Evolutionary conservation across 1,140 invertebrate species (phyloP), one percentile per base, ranked within the genome.

Genomic region (Yoshiicerus persimilis): DNA sequence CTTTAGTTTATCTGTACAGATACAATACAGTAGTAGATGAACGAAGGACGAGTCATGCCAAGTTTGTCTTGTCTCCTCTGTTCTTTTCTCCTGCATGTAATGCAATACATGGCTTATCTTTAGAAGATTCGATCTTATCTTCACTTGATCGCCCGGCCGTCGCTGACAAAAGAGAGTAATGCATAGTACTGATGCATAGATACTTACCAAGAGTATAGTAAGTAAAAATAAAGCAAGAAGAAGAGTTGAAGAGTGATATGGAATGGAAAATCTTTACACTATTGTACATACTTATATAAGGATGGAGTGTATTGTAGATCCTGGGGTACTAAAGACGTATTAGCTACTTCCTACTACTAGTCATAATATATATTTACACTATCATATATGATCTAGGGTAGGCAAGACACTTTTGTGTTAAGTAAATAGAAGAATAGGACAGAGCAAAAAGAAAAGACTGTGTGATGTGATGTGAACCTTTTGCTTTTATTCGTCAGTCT

Each of bases 61-160:
- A 56, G 47, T 56, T n/a, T n/a, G n/a, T n/a, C n/a, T n/a, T n/a
- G n/a, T n/a, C n/a, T n/a, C 47, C 47, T n/a, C 75, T 80, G 62
- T 75, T 32, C 34, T 36, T 80, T 80, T 36, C 32, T 38, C 10
- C 16, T 36, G 2, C n/a, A 4, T 23, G 34, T 38, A 80, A 80
- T 80, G 75, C 75, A 80, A 80, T 80, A 80, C 75, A 16, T 16
- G 75, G 20, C 75, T 80, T 80, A 80, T 80, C 75, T 80, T 80
- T 0, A 34, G 0, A 80, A 80, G 75, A 80, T 80, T 80, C 32
- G 34, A 80, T 80, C 75, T 80, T 80, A 80, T 80, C 75, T 77
- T 80, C n/a, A 25, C 16, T 80, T 80, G 75, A 80, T 80, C 75
- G 75, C 75, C 25, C 8, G n/a, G 20, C 13, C 75, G 75, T 36